Percentiles rank a stretch among this genome's conserved stretches.
phyloP scores from a whole-genome alignment of 2,888 invertebrate genomes.

The Cecidostiba fungosa region DNA sequence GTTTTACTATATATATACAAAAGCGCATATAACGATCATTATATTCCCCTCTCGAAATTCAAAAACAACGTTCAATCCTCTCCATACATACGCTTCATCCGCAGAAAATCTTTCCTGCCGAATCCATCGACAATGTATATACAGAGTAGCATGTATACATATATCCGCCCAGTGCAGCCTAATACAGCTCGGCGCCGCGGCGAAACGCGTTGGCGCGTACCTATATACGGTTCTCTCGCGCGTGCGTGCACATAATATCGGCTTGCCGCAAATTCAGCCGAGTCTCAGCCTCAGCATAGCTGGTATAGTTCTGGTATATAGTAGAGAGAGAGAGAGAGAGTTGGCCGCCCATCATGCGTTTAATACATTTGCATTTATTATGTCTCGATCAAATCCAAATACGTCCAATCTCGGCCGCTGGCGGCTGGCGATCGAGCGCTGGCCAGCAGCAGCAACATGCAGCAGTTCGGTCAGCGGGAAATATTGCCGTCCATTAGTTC shows the following conservation, averaged over 20 bases:
- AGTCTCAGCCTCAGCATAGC: not conserved
- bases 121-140: not conserved
- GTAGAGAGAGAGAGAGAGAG: not conserved
- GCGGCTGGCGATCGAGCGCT: not conserved
- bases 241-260: conserved; percentile 33
- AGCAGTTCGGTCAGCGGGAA: conserved; percentile 67
- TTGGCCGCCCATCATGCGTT: conserved; percentile 37
- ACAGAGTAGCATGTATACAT: too few relatives aligned
- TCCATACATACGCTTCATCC: not conserved
- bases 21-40: too few relatives aligned
- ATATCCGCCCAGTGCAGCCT: not conserved
- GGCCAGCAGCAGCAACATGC: conserved; percentile 65
- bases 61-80: too few relatives aligned
- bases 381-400: conserved; percentile 70
- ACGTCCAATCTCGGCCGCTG: conserved; percentile 79
- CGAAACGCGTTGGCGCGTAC: not conserved
- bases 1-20: too few relatives aligned
- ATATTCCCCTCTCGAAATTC: too few relatives aligned
- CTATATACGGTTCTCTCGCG: not conserved
- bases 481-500: conserved; percentile 73
- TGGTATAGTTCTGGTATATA: not conserved
- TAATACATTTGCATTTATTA: conserved; percentile 61
- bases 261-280: conserved; percentile 34
- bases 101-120: not conserved
- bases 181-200: not conserved